Percentiles rank a stretch among this genome's conserved stretches.
Conservation (phyloP, 2,797 vertebrate species). For the Sarcoramphus papa region DNA sequence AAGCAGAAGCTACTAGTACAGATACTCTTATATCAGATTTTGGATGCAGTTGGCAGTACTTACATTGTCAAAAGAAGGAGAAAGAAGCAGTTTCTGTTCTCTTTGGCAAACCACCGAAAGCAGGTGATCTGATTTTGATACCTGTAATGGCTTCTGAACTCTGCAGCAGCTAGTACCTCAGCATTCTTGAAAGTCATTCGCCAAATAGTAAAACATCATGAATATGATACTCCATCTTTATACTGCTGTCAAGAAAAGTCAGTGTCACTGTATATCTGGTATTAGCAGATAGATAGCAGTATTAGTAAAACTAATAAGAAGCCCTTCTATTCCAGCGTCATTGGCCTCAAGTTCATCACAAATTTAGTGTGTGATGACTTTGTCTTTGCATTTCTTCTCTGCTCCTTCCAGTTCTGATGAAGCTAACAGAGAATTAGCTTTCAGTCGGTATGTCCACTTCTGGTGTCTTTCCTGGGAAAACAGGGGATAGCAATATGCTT, state of each 20-base stretch:
- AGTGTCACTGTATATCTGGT: fast-evolving
- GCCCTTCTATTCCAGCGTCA: not conserved
- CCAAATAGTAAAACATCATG: not conserved
- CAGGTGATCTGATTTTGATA: not conserved
- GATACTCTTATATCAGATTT: not conserved
- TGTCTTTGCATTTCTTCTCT: not conserved
- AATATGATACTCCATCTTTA: not conserved
- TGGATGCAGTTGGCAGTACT: not conserved
- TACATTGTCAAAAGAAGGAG: not conserved
- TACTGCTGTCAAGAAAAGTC: not conserved
- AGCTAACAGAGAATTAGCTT: not conserved
- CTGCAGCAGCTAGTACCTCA: not conserved
- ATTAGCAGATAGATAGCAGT: not conserved
- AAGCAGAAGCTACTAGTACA: not conserved
- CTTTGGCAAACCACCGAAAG: not conserved
- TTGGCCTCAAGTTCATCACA: not conserved
- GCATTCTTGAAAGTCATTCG: not conserved
- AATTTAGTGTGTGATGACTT: not conserved
- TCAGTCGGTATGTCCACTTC: not conserved
- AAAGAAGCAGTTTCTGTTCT: not conserved
- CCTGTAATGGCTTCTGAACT: not conserved
- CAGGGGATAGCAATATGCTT: not conserved
- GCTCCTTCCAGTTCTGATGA: not conserved
- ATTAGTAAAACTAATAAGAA: not conserved
- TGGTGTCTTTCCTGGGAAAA: not conserved